Conservation (phyloP, 2,797 vertebrate genomes). For the Coilia nasus region DNA sequence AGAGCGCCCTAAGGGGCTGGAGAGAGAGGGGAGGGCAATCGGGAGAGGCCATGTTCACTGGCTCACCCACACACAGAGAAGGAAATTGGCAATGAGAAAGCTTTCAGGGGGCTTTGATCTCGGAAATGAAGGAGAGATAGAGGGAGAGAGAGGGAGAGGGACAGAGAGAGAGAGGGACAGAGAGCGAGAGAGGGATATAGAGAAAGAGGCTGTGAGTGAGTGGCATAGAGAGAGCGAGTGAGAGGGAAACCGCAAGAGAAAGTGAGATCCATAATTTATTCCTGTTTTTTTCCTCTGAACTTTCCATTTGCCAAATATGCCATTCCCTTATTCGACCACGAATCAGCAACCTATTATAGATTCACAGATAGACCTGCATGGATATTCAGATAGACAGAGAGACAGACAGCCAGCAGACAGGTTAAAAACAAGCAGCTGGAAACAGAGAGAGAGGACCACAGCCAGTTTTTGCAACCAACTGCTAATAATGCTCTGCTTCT, state of each 20-base stretch:
- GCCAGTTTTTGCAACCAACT: neutral
- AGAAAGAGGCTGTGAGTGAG: no score
- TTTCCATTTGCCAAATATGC: neutral
- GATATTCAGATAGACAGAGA: neutral
- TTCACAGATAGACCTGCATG: no score
- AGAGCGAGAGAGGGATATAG: no score
- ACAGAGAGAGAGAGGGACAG: neutral
- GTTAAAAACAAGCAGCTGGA: no score
- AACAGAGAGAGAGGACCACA: neutral
- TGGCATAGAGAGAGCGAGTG: neutral
- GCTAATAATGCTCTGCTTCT: neutral
- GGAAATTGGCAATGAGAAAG: neutral
- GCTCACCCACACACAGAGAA: neutral
- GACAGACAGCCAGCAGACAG: neutral
- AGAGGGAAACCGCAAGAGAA: neutral
- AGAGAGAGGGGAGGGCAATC: neutral
- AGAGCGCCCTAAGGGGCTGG: no score
- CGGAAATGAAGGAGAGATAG: neutral
- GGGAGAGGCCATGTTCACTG: neutral
- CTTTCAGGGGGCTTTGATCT: slow-evolving; percentile 1
- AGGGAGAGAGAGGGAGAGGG: neutral
- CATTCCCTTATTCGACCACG: neutral
- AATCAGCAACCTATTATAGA: neutral
- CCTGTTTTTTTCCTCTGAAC: neutral
- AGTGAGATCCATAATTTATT: neutral